Evolutionary conservation across 1,140 invertebrate species (phyloP).

Genomic region (Drosophila hydei): DNA sequence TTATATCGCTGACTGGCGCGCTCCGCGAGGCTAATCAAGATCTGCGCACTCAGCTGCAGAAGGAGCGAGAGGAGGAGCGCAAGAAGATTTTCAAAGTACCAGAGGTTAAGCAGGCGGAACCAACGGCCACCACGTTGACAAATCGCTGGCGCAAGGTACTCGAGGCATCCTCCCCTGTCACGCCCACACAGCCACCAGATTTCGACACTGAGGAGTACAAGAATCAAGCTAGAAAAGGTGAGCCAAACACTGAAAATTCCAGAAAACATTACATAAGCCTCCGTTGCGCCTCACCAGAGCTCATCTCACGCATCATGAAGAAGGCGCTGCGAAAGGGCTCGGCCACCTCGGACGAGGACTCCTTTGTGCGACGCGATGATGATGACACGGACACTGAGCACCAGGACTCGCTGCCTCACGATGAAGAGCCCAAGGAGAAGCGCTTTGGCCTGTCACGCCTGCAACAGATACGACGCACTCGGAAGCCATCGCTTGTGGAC

Average conservation of each 20-base stretch:
- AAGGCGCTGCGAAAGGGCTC: slow-evolving; percentile 86
- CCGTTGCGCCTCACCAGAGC: slow-evolving; percentile 78
- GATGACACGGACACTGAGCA: slow-evolving; percentile 88
- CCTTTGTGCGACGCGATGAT: slow-evolving; percentile 74
- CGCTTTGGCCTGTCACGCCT: slow-evolving; percentile 70
- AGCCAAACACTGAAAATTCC: slow-evolving; percentile 2
- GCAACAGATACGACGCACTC: slow-evolving; percentile 76
- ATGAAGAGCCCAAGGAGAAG: slow-evolving; percentile 83
- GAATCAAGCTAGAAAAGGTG: slow-evolving; percentile 81
- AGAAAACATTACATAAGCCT: slow-evolving; percentile 25
- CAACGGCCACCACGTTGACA: slow-evolving; percentile 78
- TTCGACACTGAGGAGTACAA: slow-evolving; percentile 82
- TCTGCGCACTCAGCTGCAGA: slow-evolving; percentile 92
- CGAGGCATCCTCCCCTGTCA: slow-evolving; percentile 79
- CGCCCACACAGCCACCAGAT: slow-evolving; percentile 76
- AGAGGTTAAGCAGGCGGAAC: slow-evolving; percentile 85
- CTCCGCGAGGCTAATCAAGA: slow-evolving; percentile 97
- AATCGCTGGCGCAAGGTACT: slow-evolving; percentile 83
- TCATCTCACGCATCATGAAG: slow-evolving; percentile 87
- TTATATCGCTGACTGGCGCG: slow-evolving; percentile 94
- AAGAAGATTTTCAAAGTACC: slow-evolving; percentile 96
- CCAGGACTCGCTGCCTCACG: slow-evolving; percentile 87
- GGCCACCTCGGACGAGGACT: slow-evolving; percentile 85
- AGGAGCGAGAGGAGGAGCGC: slow-evolving; percentile 96
- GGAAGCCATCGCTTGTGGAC: slow-evolving; percentile 79